Percentiles rank a stretch among this genome's conserved stretches.
Conservation (phyloP, 92 coral and sea anemone species). For the Phenganax subtilis region DNA sequence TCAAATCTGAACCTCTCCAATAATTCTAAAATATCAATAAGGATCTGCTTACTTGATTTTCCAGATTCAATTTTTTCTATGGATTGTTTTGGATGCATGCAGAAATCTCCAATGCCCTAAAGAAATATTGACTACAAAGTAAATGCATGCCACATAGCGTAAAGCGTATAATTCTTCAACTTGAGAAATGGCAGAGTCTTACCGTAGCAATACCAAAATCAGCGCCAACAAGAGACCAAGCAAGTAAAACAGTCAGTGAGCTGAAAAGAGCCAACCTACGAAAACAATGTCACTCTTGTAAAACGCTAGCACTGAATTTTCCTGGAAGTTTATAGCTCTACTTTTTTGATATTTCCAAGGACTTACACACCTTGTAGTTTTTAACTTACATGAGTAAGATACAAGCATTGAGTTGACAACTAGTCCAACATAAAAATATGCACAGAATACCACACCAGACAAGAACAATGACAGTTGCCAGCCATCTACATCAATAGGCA, state of each 20-base stretch:
- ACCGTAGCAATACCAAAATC: conserved; percentile 37
- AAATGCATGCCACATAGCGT: too few species aligned
- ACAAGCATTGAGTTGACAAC: conserved; percentile 2
- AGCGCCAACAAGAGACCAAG: conserved; percentile 5
- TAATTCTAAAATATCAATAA: not conserved
- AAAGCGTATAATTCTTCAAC: not conserved
- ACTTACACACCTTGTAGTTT: not conserved
- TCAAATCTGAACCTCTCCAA: too few species aligned
- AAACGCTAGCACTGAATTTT: too few species aligned
- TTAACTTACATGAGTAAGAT: conserved; percentile 23
- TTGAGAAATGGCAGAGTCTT: not conserved
- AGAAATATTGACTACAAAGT: not conserved
- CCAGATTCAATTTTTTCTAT: conserved; percentile 18
- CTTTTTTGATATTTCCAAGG: not conserved
- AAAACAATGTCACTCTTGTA: not conserved
- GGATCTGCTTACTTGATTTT: not conserved
- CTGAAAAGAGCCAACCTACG: conserved; percentile 10
- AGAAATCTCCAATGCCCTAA: conserved; percentile 86
- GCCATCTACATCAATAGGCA: conserved; percentile 14
- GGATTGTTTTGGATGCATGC: conserved; percentile 61
- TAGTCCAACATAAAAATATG: conserved; percentile 6
- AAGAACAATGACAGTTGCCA: not conserved
- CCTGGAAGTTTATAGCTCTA: not conserved
- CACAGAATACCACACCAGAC: conserved; percentile 19
- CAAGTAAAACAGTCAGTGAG: not conserved